phyloP scores from a whole-genome alignment of 2,888 invertebrate species.

The Lithophane leautieri region DNA sequence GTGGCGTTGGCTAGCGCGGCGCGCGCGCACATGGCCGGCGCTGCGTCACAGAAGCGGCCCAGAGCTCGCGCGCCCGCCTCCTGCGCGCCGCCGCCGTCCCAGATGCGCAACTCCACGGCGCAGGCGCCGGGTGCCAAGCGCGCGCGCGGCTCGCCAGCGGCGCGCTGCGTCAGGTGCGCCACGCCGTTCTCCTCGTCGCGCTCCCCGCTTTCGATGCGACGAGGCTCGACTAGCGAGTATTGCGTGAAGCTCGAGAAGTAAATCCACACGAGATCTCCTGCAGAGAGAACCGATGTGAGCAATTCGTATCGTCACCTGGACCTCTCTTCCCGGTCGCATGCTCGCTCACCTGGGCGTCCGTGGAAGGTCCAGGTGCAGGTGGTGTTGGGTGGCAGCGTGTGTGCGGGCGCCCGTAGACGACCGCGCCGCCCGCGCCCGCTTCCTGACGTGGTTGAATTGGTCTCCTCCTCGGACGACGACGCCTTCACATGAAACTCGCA shows the following conservation, averaged over 20 bases:
- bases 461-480: conserved; percentile 92
- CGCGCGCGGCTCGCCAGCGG: conserved; percentile 40
- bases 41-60: conserved; percentile 93
- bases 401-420: conserved; percentile 94
- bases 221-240: conserved; percentile 91
- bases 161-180: conserved; percentile 50
- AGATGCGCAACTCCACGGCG: conserved; percentile 93
- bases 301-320: no score
- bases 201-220: conserved; percentile 89
- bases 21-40: conserved; percentile 95
- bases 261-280: conserved; percentile 95
- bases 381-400: conserved; percentile 96
- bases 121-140: conserved; percentile 80
- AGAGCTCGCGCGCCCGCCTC: conserved; percentile 85
- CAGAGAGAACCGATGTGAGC: not conserved
- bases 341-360: conserved; percentile 91
- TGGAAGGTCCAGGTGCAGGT: conserved; percentile 96
- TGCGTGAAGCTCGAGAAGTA: conserved; percentile 96
- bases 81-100: conserved; percentile 93
- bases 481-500: conserved; percentile 95
- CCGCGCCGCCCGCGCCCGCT: conserved; percentile 93
- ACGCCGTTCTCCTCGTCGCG: conserved; percentile 79
- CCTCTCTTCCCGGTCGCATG: not conserved
- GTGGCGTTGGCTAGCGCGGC: conserved; percentile 93
- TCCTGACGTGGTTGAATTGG: conserved; percentile 84